phyloP scores from a whole-genome alignment of 1,140 invertebrate species.

The Drosophila tsacasi region DNA sequence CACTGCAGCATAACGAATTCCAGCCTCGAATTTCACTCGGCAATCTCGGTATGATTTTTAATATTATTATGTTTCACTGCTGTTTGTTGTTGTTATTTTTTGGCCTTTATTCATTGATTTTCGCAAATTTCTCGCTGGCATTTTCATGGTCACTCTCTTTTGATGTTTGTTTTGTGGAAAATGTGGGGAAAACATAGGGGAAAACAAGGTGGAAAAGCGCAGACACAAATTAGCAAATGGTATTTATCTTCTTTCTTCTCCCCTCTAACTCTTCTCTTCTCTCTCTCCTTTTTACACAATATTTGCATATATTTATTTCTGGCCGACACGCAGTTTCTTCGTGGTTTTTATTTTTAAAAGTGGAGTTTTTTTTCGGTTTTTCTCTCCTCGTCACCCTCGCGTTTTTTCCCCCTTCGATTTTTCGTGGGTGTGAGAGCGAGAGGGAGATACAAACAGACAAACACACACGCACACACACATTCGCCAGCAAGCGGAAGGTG shows the following conservation, averaged over 20 bases:
- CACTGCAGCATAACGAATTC: conserved; percentile 76
- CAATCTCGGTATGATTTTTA: conserved; percentile 19
- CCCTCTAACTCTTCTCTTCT: neutral
- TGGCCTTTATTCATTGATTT: conserved; percentile 79
- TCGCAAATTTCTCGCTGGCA: conserved; percentile 76
- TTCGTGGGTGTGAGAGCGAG: conserved; percentile 20
- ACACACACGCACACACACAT: conserved; percentile 22
- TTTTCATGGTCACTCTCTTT: conserved; percentile 75
- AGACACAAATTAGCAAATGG: conserved; percentile 63
- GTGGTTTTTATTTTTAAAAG: conserved; percentile 22
- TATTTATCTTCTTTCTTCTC: conserved; percentile 30
- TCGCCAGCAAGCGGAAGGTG: conserved; percentile 45
- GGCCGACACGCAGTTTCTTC: conserved; percentile 25
- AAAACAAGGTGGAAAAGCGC: conserved; percentile 21
- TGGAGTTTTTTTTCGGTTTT: conserved; percentile 59
- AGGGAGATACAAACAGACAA: conserved; percentile 47
- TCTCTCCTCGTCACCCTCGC: conserved; percentile 42
- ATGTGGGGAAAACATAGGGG: conserved; percentile 14
- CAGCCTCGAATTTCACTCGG: conserved; percentile 41
- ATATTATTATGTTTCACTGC: conserved; percentile 43
- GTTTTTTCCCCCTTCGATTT: conserved; percentile 20
- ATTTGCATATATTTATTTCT: conserved; percentile 29
- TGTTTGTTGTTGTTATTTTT: conserved; percentile 52
- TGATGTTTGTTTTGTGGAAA: conserved; percentile 32
- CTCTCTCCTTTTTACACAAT: conserved; percentile 14